Conservation (phyloP, 2,797 vertebrate genomes). For the Kryptolebias ocellatus region DNA sequence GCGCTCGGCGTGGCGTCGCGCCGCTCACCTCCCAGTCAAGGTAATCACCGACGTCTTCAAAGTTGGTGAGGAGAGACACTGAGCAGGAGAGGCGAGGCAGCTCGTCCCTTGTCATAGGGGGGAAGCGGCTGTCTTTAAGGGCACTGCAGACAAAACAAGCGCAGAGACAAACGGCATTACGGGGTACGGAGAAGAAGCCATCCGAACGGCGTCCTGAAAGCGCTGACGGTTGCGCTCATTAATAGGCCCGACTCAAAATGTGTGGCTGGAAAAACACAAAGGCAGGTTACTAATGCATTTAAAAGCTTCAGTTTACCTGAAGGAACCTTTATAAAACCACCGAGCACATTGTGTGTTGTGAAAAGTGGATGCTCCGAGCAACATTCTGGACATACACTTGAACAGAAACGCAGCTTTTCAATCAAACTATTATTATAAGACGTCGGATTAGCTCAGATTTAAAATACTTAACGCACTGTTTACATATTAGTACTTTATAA, state of each 20-base stretch:
- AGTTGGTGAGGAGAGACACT: constrained; percentile 99
- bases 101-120: constrained; percentile 99
- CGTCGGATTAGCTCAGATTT: too few species aligned
- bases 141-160: constrained; percentile 86
- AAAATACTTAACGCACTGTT: too few species aligned
- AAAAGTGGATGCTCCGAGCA: too few species aligned
- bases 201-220: neutral
- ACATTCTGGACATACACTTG: too few species aligned
- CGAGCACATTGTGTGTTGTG: too few species aligned
- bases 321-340: too few species aligned
- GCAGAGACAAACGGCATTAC: constrained; percentile 27
- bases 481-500: too few species aligned
- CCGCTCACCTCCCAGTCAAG: constrained; percentile 98
- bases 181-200: neutral
- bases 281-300: neutral
- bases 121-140: constrained; percentile 99
- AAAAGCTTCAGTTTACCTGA: too few species aligned
- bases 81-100: constrained; percentile 99
- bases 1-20: neutral
- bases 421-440: too few species aligned
- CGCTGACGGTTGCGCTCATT: neutral
- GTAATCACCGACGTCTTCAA: constrained; percentile 99
- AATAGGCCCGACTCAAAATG: neutral
- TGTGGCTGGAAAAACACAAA: neutral
- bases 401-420: too few species aligned